Percentiles rank a stretch among this genome's conserved stretches.
These are phyloP conservation scores for Gobionotothen gibberifrons DNA, from an alignment of 2,797 vertebrate genomes.

Conservation along the genomic window DNA sequence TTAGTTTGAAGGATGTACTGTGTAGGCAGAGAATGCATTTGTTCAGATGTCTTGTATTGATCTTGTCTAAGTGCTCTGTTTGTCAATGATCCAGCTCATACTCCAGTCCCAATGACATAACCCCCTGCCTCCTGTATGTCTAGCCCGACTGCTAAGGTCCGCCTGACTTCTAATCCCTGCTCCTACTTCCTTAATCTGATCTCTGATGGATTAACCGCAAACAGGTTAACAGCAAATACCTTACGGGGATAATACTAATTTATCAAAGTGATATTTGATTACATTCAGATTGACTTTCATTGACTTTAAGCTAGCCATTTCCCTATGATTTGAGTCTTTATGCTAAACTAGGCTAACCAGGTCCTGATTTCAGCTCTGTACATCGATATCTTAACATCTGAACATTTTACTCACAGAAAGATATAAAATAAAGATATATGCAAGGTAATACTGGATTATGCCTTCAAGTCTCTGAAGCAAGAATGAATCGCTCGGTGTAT, in stretches of 20 bases:
- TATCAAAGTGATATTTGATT: not conserved
- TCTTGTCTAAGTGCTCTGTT: not conserved
- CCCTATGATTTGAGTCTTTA: not conserved
- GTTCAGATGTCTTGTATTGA: not conserved
- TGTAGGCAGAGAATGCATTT: not conserved
- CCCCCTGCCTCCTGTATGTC: slow-evolving; percentile 46
- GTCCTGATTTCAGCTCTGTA: not conserved
- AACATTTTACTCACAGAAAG: not conserved
- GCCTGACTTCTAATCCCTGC: slow-evolving; percentile 63
- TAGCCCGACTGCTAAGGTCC: slow-evolving; percentile 29
- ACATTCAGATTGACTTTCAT: not conserved
- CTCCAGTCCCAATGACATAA: slow-evolving; percentile 38
- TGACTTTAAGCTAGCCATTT: not conserved
- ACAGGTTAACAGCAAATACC: slow-evolving; percentile 24
- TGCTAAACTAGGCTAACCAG: not conserved
- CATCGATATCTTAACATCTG: not conserved
- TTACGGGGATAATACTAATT: not conserved
- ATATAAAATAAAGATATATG: not conserved
- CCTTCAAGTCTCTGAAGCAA: not conserved
- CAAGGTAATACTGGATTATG: not conserved
- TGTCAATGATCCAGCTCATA: slow-evolving; percentile 9
- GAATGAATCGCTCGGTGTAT: not conserved
- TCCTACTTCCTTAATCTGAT: slow-evolving; percentile 72
- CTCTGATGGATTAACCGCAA: slow-evolving; percentile 69
- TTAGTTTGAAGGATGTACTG: not conserved